These are phyloP conservation scores for Hystrix cristata DNA, from an alignment of 2,113 vertebrate genomes.

Conservation along the genomic window DNA sequence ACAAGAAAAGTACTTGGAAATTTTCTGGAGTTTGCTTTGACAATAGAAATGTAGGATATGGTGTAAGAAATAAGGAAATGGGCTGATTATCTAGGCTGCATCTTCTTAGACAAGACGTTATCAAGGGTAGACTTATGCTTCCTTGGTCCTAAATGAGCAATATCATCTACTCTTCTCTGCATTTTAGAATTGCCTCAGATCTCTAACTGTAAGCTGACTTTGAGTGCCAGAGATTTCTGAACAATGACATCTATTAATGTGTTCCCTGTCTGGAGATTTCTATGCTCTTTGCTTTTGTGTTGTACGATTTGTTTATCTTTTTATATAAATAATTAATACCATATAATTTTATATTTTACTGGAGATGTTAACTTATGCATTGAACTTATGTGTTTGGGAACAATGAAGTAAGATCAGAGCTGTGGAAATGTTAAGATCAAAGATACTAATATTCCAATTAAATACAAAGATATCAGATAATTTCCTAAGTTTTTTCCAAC, in stretches of 20 bases:
- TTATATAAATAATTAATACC: not conserved
- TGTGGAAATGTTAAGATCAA: not conserved
- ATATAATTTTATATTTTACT: not conserved
- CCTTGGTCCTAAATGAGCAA: not conserved
- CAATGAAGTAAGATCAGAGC: not conserved
- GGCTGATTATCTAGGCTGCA: not conserved
- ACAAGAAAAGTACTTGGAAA: not conserved
- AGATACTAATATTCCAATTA: not conserved
- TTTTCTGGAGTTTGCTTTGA: not conserved
- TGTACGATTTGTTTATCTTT: not conserved
- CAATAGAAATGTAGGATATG: not conserved
- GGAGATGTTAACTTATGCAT: not conserved
- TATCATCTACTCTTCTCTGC: not conserved
- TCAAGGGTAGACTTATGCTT: constrained; percentile 1
- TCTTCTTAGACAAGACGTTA: not conserved
- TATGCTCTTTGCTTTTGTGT: not conserved
- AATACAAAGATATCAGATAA: not conserved
- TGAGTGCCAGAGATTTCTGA: not conserved
- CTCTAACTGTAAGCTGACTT: not conserved
- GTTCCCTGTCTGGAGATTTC: not conserved
- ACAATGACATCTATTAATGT: not conserved
- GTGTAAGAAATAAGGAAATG: not conserved
- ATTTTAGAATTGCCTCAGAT: not conserved
- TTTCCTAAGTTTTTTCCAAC: not conserved
- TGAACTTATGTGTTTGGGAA: not conserved